Percentiles rank a stretch among this genome's conserved stretches.
Evolutionary conservation across 2,888 invertebrate species (phyloP).

Genomic region (Tethea ocularis): DNA sequence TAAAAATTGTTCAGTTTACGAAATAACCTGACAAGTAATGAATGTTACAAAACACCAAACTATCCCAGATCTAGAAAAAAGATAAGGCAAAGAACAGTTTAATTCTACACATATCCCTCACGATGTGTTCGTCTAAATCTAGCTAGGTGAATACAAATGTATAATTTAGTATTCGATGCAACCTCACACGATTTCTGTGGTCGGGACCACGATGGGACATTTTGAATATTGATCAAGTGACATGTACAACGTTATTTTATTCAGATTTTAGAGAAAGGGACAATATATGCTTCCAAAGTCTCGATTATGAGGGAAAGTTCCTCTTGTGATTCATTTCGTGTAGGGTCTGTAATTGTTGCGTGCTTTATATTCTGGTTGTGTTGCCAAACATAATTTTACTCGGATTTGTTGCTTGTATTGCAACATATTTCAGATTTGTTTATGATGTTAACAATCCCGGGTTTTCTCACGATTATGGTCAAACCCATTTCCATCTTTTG

Average conservation of each 20-base stretch:
- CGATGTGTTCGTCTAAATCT: constrained; percentile 60
- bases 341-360: constrained; percentile 20
- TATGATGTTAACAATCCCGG: constrained; percentile 8
- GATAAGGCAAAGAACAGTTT: constrained; percentile 54
- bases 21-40: background rate
- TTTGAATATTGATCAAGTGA: constrained; percentile 75
- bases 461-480: constrained; percentile 7
- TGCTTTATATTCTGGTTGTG: constrained; percentile 41
- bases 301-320: constrained; percentile 64
- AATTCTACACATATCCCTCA: constrained; percentile 58
- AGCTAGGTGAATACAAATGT: constrained; percentile 71
- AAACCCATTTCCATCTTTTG: constrained; percentile 16
- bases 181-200: constrained; percentile 76
- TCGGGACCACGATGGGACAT: constrained; percentile 62
- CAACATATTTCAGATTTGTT: constrained; percentile 9
- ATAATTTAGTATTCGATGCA: constrained; percentile 68
- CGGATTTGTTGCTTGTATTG: constrained; percentile 32
- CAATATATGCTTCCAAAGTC: constrained; percentile 44
- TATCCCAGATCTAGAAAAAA: constrained; percentile 46
- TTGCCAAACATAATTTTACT: constrained; percentile 25
- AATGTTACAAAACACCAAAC: constrained; percentile 17
- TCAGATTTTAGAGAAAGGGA: constrained; percentile 37
- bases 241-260: constrained; percentile 37
- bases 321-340: constrained; percentile 27
- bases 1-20: background rate